These are phyloP conservation scores for Dusona sp. DNA, from an alignment of 2,888 invertebrate genomes.

Conservation along the genomic window DNA sequence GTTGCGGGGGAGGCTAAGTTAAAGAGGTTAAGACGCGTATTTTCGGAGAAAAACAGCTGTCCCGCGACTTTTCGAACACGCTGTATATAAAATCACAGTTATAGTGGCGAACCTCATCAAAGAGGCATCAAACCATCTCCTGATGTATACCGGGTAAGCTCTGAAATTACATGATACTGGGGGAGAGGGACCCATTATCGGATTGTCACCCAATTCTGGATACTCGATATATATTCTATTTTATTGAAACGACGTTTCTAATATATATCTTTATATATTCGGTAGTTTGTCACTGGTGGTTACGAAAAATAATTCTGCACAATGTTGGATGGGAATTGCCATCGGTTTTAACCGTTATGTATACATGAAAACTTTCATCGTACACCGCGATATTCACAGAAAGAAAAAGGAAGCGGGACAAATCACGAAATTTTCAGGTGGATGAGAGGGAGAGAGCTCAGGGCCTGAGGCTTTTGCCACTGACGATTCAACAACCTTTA, in stretches of 20 bases:
- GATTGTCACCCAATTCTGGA: no score
- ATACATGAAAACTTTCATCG: constrained; percentile 42
- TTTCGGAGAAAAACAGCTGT: no score
- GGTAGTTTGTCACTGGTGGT: not conserved
- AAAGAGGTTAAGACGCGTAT: no score
- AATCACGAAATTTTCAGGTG: constrained; percentile 46
- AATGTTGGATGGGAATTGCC: constrained; percentile 7
- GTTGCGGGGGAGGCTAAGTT: no score
- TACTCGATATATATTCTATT: no score
- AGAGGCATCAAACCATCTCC: no score
- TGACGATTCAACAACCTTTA: constrained; percentile 60
- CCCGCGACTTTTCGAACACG: no score
- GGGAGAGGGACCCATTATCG: no score
- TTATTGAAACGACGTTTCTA: not conserved
- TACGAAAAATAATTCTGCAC: not conserved
- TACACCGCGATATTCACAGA: constrained; percentile 29
- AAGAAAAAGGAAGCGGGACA: not conserved
- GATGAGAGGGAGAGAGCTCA: constrained; percentile 5
- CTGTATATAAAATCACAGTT: no score
- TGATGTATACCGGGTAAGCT: no score
- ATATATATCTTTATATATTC: not conserved
- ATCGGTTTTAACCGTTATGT: constrained; percentile 17
- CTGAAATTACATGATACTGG: no score
- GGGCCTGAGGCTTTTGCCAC: constrained; percentile 48
- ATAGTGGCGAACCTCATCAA: no score